These are phyloP conservation scores for Parus major DNA, from an alignment of 2,113 vertebrate genomes.

Conservation along the genomic window DNA sequence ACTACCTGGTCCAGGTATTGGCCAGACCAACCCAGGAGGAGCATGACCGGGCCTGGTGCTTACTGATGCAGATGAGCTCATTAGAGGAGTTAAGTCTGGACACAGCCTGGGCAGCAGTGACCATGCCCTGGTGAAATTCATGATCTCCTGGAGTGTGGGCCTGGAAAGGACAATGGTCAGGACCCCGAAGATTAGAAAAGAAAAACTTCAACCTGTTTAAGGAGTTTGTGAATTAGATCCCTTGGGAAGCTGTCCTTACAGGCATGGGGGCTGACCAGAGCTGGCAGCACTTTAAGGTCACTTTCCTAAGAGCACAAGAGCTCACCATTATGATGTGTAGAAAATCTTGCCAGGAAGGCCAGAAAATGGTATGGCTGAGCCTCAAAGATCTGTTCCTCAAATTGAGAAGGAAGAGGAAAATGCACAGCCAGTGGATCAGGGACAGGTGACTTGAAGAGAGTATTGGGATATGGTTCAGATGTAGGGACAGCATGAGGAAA, in stretches of 20 bases:
- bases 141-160: rapidly evolving
- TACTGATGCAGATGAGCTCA: rapidly evolving
- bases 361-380: not conserved
- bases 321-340: not conserved
- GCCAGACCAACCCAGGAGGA: not conserved
- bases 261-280: rapidly evolving
- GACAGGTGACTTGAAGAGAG: not conserved
- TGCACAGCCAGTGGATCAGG: not conserved
- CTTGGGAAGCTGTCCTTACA: not conserved
- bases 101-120: not conserved
- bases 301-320: not conserved
- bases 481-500: not conserved
- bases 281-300: not conserved
- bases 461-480: not conserved
- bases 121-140: not conserved
- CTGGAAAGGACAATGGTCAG: not conserved
- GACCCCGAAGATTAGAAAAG: not conserved
- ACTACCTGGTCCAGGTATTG: not conserved
- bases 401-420: not conserved
- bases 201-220: rapidly evolving
- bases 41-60: not conserved
- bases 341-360: not conserved
- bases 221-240: not conserved
- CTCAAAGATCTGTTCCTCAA: not conserved
- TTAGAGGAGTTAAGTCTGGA: not conserved